Base-by-base conservation (phyloP, 2,797 vertebrate genomes). In the Trachops cirrhosus region DNA sequence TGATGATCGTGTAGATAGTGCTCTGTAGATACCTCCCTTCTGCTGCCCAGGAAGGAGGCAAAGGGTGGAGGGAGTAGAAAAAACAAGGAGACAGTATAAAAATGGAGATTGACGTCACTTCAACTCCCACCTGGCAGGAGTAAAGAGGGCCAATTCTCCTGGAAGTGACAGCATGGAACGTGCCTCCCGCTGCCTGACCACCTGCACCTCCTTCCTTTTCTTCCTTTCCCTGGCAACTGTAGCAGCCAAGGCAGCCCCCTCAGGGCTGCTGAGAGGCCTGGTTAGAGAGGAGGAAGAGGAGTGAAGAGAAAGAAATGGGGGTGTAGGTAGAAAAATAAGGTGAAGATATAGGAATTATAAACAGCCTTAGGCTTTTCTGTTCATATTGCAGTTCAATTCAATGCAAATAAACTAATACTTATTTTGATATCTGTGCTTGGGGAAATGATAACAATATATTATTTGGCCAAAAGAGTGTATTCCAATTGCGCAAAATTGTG, bases 201-300 rank as follows among this genome's bases (percentile, higher is more conserved):
- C 96, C 97, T 98, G 96, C 87, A 97, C 94, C 92, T 97, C 85
- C 95, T 97, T 96, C 93, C 87, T 97, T 94, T 88, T 93, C 87
- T 93, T 97, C 92, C 93, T 96, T 84, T 91, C 88, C 87, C 93
- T 97, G 96, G 96, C 96, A 97, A 91, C 78, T 82, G 41, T 48
- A 26, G 32, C 80, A 96, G 89, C 90, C 93, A 97, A 95, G 7
- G 62, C 78, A 73, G 37, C 78, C 85, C 85, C 85, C 73, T 73
- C 77, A 46, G 93, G 95, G 32, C 46, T 96, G 39, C 62, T 67
- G 39, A 64, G 73, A 50, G 54, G 24, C 29, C 50, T 92, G 29
- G 46, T 86, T 92, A 95, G 83, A 95, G 75, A 94, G 19, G 62
- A 96, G 52, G 29, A 37, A 93, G 48, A 37, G 37, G 34, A 78